Evolutionary conservation across 2,888 invertebrate genomes (phyloP).

Genomic region (Dinocampus coccinellae): DNA sequence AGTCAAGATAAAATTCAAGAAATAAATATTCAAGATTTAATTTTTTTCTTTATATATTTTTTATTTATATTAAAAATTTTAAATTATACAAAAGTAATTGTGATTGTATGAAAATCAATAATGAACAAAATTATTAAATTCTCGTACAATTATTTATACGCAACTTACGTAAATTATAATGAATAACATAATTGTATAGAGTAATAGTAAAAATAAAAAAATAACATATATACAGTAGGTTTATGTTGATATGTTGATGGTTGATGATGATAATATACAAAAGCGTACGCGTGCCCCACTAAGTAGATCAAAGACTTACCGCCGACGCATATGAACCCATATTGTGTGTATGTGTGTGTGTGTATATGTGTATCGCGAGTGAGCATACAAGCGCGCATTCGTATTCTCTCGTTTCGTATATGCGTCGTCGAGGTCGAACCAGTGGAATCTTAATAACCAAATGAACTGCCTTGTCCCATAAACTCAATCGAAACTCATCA

Average conservation of each 20-base stretch:
- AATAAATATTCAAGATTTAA: too few relatives aligned
- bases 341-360: not conserved
- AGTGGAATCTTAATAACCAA: conserved; percentile 10
- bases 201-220: not conserved
- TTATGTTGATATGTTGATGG: conserved; percentile 12
- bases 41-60: too few relatives aligned
- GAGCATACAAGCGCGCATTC: not conserved
- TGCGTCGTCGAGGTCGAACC: conserved; percentile 10
- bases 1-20: too few relatives aligned
- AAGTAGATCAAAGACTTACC: conserved; percentile 18
- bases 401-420: not conserved
- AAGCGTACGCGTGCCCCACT: conserved; percentile 5
- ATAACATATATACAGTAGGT: not conserved
- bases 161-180: not conserved
- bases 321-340: conserved; percentile 22
- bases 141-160: too few relatives aligned
- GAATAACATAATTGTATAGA: not conserved
- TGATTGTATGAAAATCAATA: too few relatives aligned
- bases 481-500: not conserved
- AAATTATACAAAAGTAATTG: too few relatives aligned
- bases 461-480: conserved; percentile 1
- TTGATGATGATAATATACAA: conserved; percentile 5
- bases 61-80: too few relatives aligned
- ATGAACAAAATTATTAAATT: too few relatives aligned
- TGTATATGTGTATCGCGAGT: too few relatives aligned